phyloP scores from a whole-genome alignment of 1,140 invertebrate genomes.

The Eriocheir sinensis region DNA sequence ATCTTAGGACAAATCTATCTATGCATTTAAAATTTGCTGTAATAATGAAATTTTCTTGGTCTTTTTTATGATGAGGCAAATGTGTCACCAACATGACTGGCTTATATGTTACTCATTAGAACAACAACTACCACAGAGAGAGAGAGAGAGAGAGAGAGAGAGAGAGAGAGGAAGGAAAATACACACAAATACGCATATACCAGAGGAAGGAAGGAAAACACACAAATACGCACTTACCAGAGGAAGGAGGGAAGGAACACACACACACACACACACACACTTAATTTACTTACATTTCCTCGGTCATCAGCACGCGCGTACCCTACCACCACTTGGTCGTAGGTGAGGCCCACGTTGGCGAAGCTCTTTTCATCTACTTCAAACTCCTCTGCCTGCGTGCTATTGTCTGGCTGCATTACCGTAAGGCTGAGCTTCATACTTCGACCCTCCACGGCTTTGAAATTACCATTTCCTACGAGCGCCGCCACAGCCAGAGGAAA shows the following conservation, averaged over 20 bases:
- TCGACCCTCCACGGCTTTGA: background rate
- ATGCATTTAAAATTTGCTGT: too few species aligned
- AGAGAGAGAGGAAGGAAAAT: background rate
- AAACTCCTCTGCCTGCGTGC: background rate
- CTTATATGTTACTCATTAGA: too few species aligned
- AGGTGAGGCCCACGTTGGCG: background rate
- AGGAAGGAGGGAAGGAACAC: background rate
- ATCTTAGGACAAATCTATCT: too few species aligned
- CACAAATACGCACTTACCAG: too few species aligned
- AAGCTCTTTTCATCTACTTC: conserved; percentile 14
- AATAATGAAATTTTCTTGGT: too few species aligned
- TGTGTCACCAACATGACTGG: too few species aligned
- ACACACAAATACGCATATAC: too few species aligned
- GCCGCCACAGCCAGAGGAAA: background rate
- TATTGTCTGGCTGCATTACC: background rate
- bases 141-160: background rate
- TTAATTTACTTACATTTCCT: background rate
- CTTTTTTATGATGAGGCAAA: too few species aligned
- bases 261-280: background rate
- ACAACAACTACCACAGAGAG: too few species aligned
- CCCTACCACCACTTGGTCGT: background rate
- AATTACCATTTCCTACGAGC: background rate
- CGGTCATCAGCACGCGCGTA: background rate
- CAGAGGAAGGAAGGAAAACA: background rate
- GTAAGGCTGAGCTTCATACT: conserved; percentile 9